phyloP scores from a whole-genome alignment of 2,888 invertebrate genomes.

The Microplitis manilae region DNA sequence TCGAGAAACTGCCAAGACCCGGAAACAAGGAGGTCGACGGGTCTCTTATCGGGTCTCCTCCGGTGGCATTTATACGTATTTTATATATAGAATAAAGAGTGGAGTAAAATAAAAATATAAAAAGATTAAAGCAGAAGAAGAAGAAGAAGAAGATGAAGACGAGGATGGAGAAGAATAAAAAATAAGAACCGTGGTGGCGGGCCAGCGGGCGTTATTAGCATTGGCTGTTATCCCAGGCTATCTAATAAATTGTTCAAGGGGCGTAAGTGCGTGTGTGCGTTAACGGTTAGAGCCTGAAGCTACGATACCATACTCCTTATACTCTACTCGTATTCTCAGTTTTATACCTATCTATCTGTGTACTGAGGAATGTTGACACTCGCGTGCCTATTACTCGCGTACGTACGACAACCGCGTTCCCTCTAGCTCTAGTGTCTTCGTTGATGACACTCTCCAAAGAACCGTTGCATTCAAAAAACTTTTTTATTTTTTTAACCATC shows the following conservation, averaged over 20 bases:
- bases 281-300: conserved; percentile 62
- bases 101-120: neutral
- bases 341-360: conserved; percentile 37
- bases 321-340: conserved; percentile 40
- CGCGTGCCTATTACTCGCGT: conserved; percentile 35
- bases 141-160: conserved; percentile 33
- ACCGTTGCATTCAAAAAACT: conserved; percentile 16
- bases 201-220: conserved; percentile 62
- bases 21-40: conserved; percentile 50
- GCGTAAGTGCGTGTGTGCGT: conserved; percentile 63
- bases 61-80: conserved; percentile 16
- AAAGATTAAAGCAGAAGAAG: conserved; percentile 27
- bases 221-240: conserved; percentile 66
- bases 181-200: conserved; percentile 13
- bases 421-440: neutral
- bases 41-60: conserved; percentile 56
- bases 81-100: conserved; percentile 3
- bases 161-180: conserved; percentile 23
- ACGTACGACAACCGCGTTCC: conserved; percentile 17
- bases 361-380: conserved; percentile 45
- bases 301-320: conserved; percentile 20
- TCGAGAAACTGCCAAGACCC: conserved; percentile 45
- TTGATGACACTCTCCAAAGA: neutral
- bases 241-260: conserved; percentile 68
- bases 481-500: neutral